Evolutionary conservation across 2,113 vertebrate species (phyloP).

Genomic region (Brachyhypopomus occidentalis): DNA sequence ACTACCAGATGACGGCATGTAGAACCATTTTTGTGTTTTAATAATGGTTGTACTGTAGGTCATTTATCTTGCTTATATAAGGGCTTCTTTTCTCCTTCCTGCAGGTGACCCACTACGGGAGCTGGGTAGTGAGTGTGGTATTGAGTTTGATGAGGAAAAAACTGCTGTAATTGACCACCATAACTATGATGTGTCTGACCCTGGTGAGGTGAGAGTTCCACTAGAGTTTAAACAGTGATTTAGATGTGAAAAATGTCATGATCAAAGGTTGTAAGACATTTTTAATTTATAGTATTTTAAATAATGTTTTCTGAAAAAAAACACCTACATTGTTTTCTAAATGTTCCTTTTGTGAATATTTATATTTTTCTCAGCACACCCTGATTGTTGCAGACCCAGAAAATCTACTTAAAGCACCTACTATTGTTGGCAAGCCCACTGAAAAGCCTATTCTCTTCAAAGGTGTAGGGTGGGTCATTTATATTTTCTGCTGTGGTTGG

Average conservation of each 20-base stretch:
- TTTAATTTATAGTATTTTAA: not conserved
- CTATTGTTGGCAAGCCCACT: conserved; percentile 86
- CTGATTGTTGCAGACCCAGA: conserved; percentile 90
- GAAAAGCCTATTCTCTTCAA: conserved; percentile 91
- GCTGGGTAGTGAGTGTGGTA: conserved; percentile 95
- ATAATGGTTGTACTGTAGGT: not conserved
- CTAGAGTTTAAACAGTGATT: not conserved
- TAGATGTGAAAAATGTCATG: not conserved
- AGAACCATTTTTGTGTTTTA: not conserved
- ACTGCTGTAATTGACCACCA: conserved; percentile 96
- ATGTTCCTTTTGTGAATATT: not conserved
- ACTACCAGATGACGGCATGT: not conserved
- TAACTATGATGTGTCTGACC: conserved; percentile 91
- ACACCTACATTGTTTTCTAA: not conserved
- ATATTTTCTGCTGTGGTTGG: not conserved
- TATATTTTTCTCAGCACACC: conserved; percentile 78
- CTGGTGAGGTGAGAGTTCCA: conserved; percentile 81
- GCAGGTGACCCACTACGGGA: conserved; percentile 94
- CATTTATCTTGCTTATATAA: not conserved
- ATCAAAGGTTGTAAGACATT: not conserved
- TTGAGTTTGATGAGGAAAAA: conserved; percentile 98
- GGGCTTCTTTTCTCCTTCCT: not conserved
- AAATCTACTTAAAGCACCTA: conserved; percentile 94
- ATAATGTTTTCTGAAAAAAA: not conserved
- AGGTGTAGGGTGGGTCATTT: conserved; percentile 88